phyloP scores from a whole-genome alignment of 2,888 invertebrate genomes.

The Gandaritis pyraliata region DNA sequence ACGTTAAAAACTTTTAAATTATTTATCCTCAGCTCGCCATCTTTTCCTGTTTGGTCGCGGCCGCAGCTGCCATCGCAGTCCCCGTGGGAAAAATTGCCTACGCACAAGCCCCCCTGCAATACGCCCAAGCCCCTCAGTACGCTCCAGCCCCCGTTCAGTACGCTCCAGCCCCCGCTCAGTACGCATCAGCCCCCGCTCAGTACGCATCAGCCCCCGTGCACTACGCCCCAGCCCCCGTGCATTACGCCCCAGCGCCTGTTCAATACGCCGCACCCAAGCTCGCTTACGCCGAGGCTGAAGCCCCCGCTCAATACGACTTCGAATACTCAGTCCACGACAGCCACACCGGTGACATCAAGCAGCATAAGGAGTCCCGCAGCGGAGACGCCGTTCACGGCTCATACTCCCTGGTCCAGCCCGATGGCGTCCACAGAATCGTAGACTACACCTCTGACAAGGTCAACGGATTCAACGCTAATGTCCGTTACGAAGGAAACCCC shows the following conservation, averaged over 20 bases:
- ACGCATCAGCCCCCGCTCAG: constrained; percentile 25
- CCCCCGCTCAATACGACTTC: constrained; percentile 75
- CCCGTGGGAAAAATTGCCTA: constrained; percentile 47
- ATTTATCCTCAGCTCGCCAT: constrained; percentile 51
- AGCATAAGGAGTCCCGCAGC: constrained; percentile 73
- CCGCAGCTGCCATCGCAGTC: constrained; percentile 56
- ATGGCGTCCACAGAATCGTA: constrained; percentile 74
- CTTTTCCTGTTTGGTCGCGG: constrained; percentile 58
- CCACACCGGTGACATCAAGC: constrained; percentile 75
- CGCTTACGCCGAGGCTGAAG: constrained; percentile 65
- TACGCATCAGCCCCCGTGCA: constrained; percentile 37
- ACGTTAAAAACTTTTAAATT: background rate
- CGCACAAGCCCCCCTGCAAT: constrained; percentile 30
- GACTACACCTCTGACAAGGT: constrained; percentile 75
- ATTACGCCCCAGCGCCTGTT: constrained; percentile 53
- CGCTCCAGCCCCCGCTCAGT: constrained; percentile 34
- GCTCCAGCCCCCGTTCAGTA: constrained; percentile 30
- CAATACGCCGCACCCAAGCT: constrained; percentile 63
- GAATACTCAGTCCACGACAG: constrained; percentile 75
- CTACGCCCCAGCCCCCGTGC: constrained; percentile 43
- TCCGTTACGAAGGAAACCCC: constrained; percentile 74
- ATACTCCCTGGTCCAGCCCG: constrained; percentile 79
- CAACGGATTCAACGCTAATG: constrained; percentile 76
- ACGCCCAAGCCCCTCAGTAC: constrained; percentile 27
- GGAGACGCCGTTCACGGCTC: constrained; percentile 76